phyloP scores from a whole-genome alignment of 2,888 invertebrate species.

The Cordylochernes scorpioides region DNA sequence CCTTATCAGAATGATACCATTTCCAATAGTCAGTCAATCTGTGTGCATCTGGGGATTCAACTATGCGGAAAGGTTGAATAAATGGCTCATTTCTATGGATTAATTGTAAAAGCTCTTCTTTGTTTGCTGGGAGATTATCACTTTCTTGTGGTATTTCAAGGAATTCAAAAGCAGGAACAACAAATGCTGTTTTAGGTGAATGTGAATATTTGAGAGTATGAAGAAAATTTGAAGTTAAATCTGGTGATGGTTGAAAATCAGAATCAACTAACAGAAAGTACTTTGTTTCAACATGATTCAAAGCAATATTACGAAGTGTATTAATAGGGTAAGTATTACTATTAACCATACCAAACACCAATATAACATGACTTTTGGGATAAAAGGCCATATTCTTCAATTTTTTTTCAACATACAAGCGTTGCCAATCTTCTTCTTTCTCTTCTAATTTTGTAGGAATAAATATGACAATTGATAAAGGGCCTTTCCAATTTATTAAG shows the following conservation, averaged over 20 bases:
- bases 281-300: conserved; percentile 13
- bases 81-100: conserved; percentile 15
- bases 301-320: conserved; percentile 14
- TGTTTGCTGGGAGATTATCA: conserved; percentile 14
- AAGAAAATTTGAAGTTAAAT: conserved; percentile 12
- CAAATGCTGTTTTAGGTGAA: conserved; percentile 11
- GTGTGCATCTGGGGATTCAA: conserved; percentile 15
- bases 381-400: conserved; percentile 12
- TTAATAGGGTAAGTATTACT: conserved; percentile 15
- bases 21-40: conserved; percentile 16
- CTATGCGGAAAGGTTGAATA: conserved; percentile 14
- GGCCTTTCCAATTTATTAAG: conserved; percentile 13
- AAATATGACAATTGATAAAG: conserved; percentile 14
- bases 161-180: conserved; percentile 16
- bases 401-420: conserved; percentile 15
- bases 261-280: conserved; percentile 14
- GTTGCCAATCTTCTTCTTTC: conserved; percentile 13
- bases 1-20: conserved; percentile 14
- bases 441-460: conserved; percentile 10
- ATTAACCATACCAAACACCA: conserved; percentile 10
- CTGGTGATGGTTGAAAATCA: conserved; percentile 16
- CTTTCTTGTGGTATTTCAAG: conserved; percentile 14
- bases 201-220: conserved; percentile 5
- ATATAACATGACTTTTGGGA: conserved; percentile 12
- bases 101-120: conserved; percentile 15